These are phyloP conservation scores for Podarcis raffonei DNA, from an alignment of 2,113 vertebrate species.

Conservation along the genomic window DNA sequence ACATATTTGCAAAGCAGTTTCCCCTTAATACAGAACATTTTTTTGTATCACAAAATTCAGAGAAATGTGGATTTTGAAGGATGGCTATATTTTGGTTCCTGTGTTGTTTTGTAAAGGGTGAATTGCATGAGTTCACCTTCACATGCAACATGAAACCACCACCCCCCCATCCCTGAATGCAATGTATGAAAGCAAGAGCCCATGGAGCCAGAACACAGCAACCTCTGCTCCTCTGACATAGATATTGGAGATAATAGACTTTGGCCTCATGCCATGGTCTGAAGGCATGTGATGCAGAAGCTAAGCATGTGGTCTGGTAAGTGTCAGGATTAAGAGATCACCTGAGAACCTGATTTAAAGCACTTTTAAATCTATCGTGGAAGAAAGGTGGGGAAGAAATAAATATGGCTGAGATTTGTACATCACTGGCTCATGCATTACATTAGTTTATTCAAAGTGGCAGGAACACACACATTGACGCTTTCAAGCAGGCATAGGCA, in stretches of 20 bases:
- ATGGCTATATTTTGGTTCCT: too few species aligned
- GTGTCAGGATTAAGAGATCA: neutral
- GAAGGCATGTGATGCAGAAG: neutral
- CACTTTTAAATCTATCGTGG: neutral
- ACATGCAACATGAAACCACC: too few species aligned
- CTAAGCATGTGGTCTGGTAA: neutral
- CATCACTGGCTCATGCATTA: neutral
- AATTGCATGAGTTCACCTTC: too few species aligned
- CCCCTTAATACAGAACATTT: too few species aligned
- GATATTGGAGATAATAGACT: neutral
- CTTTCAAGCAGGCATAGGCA: neutral
- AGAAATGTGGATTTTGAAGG: too few species aligned
- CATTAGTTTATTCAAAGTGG: neutral
- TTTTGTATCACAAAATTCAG: too few species aligned
- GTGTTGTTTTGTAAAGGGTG: too few species aligned
- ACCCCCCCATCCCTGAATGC: neutral
- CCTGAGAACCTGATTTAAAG: neutral
- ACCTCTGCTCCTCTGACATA: neutral
- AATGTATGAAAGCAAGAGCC: neutral
- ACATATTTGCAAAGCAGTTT: too few species aligned
- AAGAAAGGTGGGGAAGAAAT: neutral
- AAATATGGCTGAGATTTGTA: neutral
- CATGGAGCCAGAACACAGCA: neutral
- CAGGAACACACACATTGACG: neutral
- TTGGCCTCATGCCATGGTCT: neutral